Conservation (phyloP, 2,888 invertebrate genomes). For the Gonocerus acuteangulatus region DNA sequence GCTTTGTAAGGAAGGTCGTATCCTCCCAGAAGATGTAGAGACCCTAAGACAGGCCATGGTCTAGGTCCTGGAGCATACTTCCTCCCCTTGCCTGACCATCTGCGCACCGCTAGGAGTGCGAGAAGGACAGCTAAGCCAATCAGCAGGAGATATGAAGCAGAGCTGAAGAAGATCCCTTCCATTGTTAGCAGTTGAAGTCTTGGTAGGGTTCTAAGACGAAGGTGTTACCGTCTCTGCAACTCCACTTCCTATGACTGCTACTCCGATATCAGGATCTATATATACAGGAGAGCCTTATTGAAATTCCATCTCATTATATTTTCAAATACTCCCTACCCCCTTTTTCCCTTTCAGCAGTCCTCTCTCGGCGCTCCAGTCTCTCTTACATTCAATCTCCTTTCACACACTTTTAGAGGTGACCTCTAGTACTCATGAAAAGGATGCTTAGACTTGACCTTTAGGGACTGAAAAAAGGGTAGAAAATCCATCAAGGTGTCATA, state of each 20-base stretch:
- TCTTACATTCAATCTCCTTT: not conserved
- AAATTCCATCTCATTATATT: slow-evolving; percentile 34
- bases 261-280: slow-evolving; percentile 27
- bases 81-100: slow-evolving; percentile 16
- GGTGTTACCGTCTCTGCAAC: slow-evolving; percentile 31
- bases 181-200: no score
- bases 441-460: no score
- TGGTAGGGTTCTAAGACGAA: not conserved
- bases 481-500: no score
- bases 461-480: no score
- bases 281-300: slow-evolving; percentile 31
- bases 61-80: slow-evolving; percentile 46
- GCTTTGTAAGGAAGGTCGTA: slow-evolving; percentile 55
- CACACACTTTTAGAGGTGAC: no score
- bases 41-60: slow-evolving; percentile 52
- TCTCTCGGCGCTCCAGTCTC: not conserved
- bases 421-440: no score
- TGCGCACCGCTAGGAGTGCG: slow-evolving; percentile 15
- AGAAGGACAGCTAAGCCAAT: slow-evolving; percentile 28
- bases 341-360: slow-evolving; percentile 32
- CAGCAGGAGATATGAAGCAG: slow-evolving; percentile 35
- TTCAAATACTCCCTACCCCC: slow-evolving; percentile 32
- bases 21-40: slow-evolving; percentile 50
- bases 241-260: slow-evolving; percentile 34
- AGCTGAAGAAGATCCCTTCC: slow-evolving; percentile 34